A percentile compares a stretch with the other conserved stretches of the same genome.
Evolutionary conservation across 2,888 invertebrate genomes (phyloP).

Genomic region (Lamellibrachia satsuma): DNA sequence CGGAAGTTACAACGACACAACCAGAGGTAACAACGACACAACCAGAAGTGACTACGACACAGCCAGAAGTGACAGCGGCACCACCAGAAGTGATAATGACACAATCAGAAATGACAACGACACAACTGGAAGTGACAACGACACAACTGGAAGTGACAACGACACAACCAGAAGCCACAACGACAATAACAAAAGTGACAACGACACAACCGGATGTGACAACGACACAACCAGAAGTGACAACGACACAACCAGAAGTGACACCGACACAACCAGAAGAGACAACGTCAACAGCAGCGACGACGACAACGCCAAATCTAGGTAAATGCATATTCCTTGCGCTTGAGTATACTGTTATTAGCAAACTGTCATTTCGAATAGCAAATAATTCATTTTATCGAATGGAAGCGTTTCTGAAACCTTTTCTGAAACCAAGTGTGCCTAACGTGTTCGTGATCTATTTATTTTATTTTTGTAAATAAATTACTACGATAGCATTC

Average conservation of each 20-base stretch:
- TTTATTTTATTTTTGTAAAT: no score
- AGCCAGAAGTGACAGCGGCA: not conserved
- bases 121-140: not conserved
- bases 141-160: not conserved
- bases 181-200: not conserved
- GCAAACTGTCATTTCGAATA: not conserved
- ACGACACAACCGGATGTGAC: not conserved
- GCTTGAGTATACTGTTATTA: not conserved
- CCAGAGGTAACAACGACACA: not conserved
- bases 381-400: not conserved
- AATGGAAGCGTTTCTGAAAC: no score
- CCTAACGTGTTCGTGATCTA: no score
- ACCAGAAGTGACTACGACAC: not conserved
- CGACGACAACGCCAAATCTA: not conserved
- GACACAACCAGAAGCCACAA: not conserved
- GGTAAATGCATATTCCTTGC: not conserved
- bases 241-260: not conserved
- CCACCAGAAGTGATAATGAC: not conserved
- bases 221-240: not conserved
- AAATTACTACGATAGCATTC: not conserved
- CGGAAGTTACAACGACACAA: not conserved
- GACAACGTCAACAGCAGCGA: not conserved
- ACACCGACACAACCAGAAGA: not conserved
- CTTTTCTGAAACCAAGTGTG: no score
- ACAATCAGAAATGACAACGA: not conserved